phyloP scores from a whole-genome alignment of 2,888 invertebrate genomes.

The Bursaphelenchus okinawaensis region DNA sequence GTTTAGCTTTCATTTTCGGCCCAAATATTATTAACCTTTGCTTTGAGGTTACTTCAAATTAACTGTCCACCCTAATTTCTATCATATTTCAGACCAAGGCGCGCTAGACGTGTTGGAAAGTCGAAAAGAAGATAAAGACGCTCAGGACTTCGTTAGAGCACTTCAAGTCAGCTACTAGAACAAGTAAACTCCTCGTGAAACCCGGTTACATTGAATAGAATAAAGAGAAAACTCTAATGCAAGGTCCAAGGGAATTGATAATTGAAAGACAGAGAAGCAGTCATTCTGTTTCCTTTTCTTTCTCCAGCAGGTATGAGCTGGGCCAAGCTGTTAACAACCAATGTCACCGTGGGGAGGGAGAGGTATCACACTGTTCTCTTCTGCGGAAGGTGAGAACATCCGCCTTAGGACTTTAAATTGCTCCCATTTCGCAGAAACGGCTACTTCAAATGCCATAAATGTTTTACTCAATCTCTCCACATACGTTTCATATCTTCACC shows the following conservation, averaged over 20 bases:
- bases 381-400: neutral
- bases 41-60: too few relatives aligned
- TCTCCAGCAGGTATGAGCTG: too few relatives aligned
- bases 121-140: conserved; percentile 55
- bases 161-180: conserved; percentile 32
- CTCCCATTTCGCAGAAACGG: neutral
- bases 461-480: neutral
- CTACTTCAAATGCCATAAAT: neutral
- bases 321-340: too few relatives aligned
- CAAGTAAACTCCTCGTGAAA: neutral
- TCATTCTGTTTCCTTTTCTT: too few relatives aligned
- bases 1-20: too few relatives aligned
- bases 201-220: neutral
- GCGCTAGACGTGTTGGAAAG: conserved; percentile 46
- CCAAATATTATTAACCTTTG: too few relatives aligned
- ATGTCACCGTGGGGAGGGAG: too few relatives aligned
- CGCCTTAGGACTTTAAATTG: neutral
- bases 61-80: too few relatives aligned
- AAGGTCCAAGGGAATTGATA: neutral
- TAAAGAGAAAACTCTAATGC: neutral
- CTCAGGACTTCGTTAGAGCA: conserved; percentile 52
- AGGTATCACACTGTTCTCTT: neutral
- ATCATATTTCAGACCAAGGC: conserved; percentile 39
- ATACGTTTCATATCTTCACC: neutral
- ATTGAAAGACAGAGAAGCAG: neutral